Evolutionary conservation across 2,113 vertebrate species (phyloP).

Genomic region (Tachuris rubrigastra): DNA sequence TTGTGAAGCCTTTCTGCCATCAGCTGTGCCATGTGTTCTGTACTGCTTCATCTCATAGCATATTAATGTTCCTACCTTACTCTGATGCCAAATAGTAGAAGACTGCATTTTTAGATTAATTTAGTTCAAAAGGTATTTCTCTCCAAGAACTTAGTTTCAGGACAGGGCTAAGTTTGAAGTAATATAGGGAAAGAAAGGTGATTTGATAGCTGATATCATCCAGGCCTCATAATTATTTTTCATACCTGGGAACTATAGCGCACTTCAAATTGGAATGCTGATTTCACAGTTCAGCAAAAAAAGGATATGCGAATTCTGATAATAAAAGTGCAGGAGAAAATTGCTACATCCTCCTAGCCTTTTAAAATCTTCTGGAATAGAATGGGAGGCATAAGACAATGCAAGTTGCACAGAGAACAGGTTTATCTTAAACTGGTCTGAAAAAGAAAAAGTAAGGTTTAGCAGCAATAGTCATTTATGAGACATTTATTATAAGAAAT

Average conservation of each 20-base stretch:
- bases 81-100: background rate
- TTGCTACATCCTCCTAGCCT: background rate
- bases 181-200: background rate
- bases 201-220: background rate
- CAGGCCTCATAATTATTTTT: background rate
- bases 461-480: background rate
- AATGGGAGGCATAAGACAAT: background rate
- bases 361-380: background rate
- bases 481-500: background rate
- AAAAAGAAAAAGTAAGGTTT: background rate
- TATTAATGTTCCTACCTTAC: background rate
- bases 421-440: background rate
- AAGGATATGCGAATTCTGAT: background rate
- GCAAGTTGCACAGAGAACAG: background rate
- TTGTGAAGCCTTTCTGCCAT: background rate
- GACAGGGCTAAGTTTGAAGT: background rate
- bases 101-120: background rate
- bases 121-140: background rate
- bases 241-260: background rate
- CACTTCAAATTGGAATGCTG: background rate
- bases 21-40: background rate
- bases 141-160: background rate
- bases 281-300: conserved; percentile 3
- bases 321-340: background rate
- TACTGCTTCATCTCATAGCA: background rate